These are phyloP conservation scores for Pemphigus obesinymphae DNA, from an alignment of 1,140 invertebrate species.

Conservation along the genomic window DNA sequence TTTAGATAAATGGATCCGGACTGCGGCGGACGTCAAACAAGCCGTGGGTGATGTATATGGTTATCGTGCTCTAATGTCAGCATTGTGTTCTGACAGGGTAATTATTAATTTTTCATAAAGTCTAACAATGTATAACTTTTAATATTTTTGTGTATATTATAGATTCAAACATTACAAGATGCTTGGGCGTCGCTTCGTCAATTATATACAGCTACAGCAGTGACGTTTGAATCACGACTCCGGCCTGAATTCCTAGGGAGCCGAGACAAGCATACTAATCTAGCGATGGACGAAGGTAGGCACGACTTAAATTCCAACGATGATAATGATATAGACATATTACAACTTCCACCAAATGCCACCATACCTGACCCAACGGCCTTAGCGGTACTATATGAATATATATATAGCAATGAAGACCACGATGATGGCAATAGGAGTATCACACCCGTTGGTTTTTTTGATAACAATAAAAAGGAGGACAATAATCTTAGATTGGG, in stretches of 20 bases:
- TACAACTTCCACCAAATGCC: neutral
- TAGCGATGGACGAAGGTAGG: too few species aligned
- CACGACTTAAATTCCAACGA: neutral
- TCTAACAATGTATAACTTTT: neutral
- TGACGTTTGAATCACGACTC: neutral
- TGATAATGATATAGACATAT: neutral
- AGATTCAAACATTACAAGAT: neutral
- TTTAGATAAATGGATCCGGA: conserved; percentile 88
- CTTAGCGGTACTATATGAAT: neutral
- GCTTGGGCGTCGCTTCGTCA: neutral
- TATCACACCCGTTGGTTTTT: too few species aligned
- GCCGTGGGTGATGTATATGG: conserved; percentile 86
- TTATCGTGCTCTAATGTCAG: conserved; percentile 86
- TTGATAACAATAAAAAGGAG: neutral
- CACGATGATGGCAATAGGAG: too few species aligned
- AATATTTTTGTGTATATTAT: neutral
- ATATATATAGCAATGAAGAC: neutral
- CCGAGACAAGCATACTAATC: neutral
- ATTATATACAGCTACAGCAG: neutral
- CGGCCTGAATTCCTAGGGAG: neutral
- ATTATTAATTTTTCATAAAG: neutral
- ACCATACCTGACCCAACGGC: neutral
- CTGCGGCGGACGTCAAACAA: conserved; percentile 84
- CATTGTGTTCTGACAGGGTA: conserved; percentile 56
- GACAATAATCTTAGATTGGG: neutral